Conservation (phyloP, 2,888 invertebrate genomes). For the Drosophila kambysellisi region DNA sequence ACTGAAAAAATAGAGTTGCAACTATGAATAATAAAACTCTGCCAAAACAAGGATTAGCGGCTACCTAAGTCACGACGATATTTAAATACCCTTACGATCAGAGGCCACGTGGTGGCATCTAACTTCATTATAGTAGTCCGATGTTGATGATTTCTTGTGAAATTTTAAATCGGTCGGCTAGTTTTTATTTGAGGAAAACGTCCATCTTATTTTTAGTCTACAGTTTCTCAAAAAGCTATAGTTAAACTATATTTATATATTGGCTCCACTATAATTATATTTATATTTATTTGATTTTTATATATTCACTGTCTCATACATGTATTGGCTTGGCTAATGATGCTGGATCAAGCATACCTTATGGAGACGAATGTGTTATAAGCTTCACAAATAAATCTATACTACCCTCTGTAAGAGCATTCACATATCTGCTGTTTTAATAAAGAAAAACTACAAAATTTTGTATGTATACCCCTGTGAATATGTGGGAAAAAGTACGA, state of each 20-base stretch:
- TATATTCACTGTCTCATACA: too few species aligned
- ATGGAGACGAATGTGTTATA: not conserved
- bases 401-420: not conserved
- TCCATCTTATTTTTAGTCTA: too few species aligned
- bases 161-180: not conserved
- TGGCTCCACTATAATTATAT: not conserved
- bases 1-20: not conserved
- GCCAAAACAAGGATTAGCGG: not conserved
- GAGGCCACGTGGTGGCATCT: not conserved
- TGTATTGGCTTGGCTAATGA: not conserved
- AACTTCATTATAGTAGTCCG: not conserved
- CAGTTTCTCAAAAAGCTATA: not conserved
- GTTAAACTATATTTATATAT: too few species aligned
- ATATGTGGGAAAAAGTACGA: not conserved
- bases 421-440: not conserved
- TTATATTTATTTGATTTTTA: not conserved
- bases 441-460: not conserved
- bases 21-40: not conserved
- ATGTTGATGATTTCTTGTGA: not conserved
- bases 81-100: not conserved
- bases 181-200: not conserved
- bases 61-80: not conserved
- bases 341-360: not conserved
- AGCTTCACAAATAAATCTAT: not conserved
- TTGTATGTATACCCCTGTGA: constrained; percentile 1